Evolutionary conservation across 2,113 vertebrate genomes (phyloP).

Genomic region (Pygathrix nemaeus): DNA sequence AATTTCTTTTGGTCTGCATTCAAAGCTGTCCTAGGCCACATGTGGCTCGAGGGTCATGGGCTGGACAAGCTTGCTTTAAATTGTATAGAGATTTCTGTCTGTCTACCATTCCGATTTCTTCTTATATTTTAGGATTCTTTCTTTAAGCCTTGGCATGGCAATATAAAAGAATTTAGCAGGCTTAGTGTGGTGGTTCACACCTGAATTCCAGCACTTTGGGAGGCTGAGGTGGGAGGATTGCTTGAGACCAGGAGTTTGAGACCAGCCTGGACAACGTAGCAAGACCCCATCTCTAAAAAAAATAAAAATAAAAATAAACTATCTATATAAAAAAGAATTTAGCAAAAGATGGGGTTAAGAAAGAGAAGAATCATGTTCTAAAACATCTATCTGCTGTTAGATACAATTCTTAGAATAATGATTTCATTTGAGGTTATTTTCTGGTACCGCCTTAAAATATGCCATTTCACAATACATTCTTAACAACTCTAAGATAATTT

Average conservation of each 20-base stretch:
- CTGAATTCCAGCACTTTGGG: too few species aligned
- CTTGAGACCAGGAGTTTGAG: too few species aligned
- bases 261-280: too few species aligned
- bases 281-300: too few species aligned
- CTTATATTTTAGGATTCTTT: background rate
- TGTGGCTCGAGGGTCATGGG: too few species aligned
- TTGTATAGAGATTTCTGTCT: background rate
- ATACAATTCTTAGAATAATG: background rate
- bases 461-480: background rate
- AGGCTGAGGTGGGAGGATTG: too few species aligned
- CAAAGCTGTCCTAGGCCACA: too few species aligned
- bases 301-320: too few species aligned
- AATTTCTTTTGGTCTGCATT: too few species aligned
- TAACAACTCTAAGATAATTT: background rate
- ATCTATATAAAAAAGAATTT: background rate
- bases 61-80: background rate
- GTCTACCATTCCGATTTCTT: background rate
- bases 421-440: slow-evolving; percentile 20
- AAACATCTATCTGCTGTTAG: background rate
- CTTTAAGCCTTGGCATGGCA: background rate
- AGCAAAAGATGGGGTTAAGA: background rate
- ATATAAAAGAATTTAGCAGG: background rate
- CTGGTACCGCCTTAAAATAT: background rate
- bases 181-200: too few species aligned
- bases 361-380: background rate